Conservation (phyloP, 2,797 vertebrate genomes). For the Triplophysa yarkandensis region DNA sequence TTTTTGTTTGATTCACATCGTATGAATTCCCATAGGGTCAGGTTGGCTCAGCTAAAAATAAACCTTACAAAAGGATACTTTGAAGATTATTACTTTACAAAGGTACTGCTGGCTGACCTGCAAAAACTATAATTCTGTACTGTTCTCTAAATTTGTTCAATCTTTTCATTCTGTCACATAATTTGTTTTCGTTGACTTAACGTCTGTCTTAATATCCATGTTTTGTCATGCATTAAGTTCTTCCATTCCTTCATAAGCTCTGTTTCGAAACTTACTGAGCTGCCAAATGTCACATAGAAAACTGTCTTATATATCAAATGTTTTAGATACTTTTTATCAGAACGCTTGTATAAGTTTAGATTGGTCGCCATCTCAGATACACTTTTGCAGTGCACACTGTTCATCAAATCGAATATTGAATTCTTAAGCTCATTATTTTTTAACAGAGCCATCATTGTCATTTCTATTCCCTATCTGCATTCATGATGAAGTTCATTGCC, state of each 20-base stretch:
- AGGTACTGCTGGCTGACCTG: conserved; percentile 32
- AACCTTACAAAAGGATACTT: neutral
- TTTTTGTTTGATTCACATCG: too few species aligned
- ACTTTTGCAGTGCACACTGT: neutral
- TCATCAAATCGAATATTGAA: too few species aligned
- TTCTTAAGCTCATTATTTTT: conserved; percentile 17
- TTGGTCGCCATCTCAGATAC: neutral
- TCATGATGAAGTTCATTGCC: conserved; percentile 41
- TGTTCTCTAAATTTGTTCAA: conserved; percentile 35
- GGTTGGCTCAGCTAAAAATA: neutral
- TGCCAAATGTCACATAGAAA: neutral
- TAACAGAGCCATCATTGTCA: conserved; percentile 12
- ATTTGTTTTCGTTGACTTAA: conserved; percentile 36
- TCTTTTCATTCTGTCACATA: conserved; percentile 42
- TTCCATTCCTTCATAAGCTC: conserved; percentile 57
- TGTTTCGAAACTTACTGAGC: conserved; percentile 3
- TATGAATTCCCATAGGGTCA: too few species aligned
- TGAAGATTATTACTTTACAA: conserved; percentile 21
- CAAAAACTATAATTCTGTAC: conserved; percentile 41
- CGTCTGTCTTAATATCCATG: conserved; percentile 48
- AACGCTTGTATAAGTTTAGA: too few species aligned
- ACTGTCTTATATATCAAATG: too few species aligned
- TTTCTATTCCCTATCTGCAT: conserved; percentile 31
- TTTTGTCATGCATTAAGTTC: conserved; percentile 48
- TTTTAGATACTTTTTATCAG: too few species aligned